Evolutionary conservation across 2,797 vertebrate species (phyloP).

Genomic region (Coranthus polyacanthus): DNA sequence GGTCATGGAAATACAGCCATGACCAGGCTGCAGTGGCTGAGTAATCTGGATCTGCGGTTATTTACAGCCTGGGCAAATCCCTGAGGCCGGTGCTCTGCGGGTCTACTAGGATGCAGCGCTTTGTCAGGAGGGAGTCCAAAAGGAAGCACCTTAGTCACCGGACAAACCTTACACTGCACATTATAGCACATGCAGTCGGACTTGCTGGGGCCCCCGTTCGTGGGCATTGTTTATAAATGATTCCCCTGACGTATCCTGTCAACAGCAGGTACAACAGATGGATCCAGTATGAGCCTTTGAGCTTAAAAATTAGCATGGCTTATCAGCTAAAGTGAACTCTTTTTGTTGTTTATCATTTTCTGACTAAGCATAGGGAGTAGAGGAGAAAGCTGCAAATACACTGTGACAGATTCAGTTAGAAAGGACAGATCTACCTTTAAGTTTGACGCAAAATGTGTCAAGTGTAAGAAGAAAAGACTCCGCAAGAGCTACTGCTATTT

Average conservation of each 20-base stretch:
- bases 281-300: constrained; percentile 56
- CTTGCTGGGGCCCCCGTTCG: not conserved
- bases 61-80: constrained; percentile 82
- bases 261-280: constrained; percentile 63
- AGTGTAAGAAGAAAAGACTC: not conserved
- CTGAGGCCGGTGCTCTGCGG: constrained; percentile 38
- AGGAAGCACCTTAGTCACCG: constrained; percentile 7
- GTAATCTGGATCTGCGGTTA: constrained; percentile 85
- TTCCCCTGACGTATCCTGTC: not conserved
- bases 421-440: not conserved
- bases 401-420: not conserved
- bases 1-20: constrained; percentile 38
- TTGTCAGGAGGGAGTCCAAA: constrained; percentile 16
- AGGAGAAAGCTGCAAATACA: constrained; percentile 8
- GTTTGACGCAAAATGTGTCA: not conserved
- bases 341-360: constrained; percentile 12
- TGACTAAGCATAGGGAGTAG: not conserved
- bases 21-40: constrained; percentile 62
- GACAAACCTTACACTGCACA: not conserved
- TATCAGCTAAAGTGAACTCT: constrained; percentile 49
- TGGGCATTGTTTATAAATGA: not conserved
- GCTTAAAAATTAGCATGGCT: constrained; percentile 62
- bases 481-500: no score
- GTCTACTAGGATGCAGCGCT: constrained; percentile 22
- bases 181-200: not conserved